These are phyloP conservation scores for Hippolais icterina DNA, from an alignment of 2,113 vertebrate species.

Conservation along the genomic window DNA sequence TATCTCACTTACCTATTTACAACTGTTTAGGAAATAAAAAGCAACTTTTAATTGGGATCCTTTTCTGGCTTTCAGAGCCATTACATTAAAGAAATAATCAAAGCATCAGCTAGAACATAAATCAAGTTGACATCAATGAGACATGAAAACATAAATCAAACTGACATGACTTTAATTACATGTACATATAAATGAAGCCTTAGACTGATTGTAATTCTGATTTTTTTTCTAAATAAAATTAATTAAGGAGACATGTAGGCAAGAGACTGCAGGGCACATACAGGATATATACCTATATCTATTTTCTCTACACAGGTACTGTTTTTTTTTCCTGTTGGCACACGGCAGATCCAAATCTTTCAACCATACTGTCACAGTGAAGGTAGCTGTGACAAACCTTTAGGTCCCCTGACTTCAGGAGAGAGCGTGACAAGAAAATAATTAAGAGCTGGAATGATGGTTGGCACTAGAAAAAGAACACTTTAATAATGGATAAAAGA, in stretches of 20 bases:
- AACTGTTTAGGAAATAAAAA: background rate
- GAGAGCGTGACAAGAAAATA: background rate
- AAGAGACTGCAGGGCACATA: background rate
- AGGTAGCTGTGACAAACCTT: background rate
- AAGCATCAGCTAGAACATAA: background rate
- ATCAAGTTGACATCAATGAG: background rate
- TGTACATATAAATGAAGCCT: background rate
- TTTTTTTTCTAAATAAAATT: background rate
- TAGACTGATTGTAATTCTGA: background rate
- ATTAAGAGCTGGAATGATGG: background rate
- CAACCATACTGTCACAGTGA: background rate
- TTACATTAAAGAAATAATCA: background rate
- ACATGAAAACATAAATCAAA: conserved; percentile 1
- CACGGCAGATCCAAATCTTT: background rate
- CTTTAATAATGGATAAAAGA: background rate
- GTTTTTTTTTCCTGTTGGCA: background rate
- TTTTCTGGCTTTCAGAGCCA: background rate
- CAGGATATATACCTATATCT: background rate
- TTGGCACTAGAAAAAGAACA: background rate
- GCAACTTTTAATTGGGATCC: background rate
- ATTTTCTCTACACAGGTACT: background rate
- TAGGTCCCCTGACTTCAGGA: background rate
- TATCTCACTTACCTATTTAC: background rate
- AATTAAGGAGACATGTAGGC: background rate
- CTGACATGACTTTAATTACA: background rate